These are phyloP conservation scores for Andrena bicolor DNA, from an alignment of 2,888 invertebrate genomes.

Conservation along the genomic window DNA sequence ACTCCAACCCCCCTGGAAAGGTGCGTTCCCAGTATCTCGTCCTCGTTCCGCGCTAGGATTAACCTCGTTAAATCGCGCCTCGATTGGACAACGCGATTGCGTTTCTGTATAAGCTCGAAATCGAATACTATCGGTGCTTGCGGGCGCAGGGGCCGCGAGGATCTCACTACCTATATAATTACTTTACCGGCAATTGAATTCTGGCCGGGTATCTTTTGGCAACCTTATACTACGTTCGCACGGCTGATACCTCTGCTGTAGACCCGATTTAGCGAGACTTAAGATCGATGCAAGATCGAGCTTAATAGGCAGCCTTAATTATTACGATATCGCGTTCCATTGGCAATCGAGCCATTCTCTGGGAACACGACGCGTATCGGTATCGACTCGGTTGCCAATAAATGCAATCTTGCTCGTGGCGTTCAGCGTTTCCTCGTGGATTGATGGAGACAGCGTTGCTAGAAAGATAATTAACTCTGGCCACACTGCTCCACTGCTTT, in stretches of 20 bases:
- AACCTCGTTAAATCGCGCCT: slow-evolving; percentile 15
- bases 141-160: too few species aligned
- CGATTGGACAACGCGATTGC: neutral
- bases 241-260: neutral
- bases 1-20: neutral
- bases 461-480: slow-evolving; percentile 46
- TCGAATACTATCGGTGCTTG: neutral
- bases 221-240: too few species aligned
- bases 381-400: slow-evolving; percentile 33
- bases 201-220: too few species aligned
- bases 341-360: slow-evolving; percentile 21
- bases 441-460: slow-evolving; percentile 38
- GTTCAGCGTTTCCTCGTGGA: slow-evolving; percentile 27
- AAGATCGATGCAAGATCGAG: neutral
- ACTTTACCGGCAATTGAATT: too few species aligned
- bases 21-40: neutral
- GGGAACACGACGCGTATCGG: slow-evolving; percentile 24
- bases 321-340: slow-evolving; percentile 31
- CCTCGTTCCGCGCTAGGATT: slow-evolving; percentile 16
- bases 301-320: slow-evolving; percentile 30
- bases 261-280: neutral
- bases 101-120: neutral
- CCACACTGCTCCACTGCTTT: neutral
- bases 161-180: too few species aligned
- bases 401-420: slow-evolving; percentile 33